phyloP scores from a whole-genome alignment of 2,797 vertebrate species.

The Phoeniculus purpureus region DNA sequence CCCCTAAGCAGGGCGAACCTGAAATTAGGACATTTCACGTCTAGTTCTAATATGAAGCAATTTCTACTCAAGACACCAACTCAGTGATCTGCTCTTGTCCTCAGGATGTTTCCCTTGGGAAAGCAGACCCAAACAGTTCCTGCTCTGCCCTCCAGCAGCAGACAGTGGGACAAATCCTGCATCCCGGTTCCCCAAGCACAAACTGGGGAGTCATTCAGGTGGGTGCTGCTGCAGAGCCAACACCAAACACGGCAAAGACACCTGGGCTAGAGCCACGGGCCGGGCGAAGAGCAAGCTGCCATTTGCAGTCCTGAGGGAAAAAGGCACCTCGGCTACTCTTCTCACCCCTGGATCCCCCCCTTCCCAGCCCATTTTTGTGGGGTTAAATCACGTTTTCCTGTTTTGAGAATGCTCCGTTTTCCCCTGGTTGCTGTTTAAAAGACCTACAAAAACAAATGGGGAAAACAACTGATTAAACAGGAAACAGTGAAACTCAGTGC shows the following conservation, averaged over 20 bases:
- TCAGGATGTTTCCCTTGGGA: background rate
- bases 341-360: slow-evolving; percentile 35
- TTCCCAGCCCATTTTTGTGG: slow-evolving; percentile 67
- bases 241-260: background rate
- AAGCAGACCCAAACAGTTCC: background rate
- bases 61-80: background rate
- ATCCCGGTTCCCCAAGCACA: background rate
- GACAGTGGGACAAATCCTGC: background rate
- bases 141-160: background rate
- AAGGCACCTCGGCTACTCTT: background rate
- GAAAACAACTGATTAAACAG: slow-evolving; percentile 73
- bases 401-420: slow-evolving; percentile 62
- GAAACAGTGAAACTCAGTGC: slow-evolving; percentile 56
- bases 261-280: background rate
- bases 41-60: background rate
- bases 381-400: slow-evolving; percentile 73
- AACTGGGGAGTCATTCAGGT: background rate
- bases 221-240: background rate
- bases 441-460: slow-evolving; percentile 62
- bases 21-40: background rate
- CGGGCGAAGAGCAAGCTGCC: background rate
- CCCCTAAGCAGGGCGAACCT: background rate
- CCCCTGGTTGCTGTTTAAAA: slow-evolving; percentile 58
- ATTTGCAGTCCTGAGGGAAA: background rate
- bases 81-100: background rate